Evolutionary conservation across 2,888 invertebrate genomes (phyloP).

Genomic region (Cephonodes hylas): DNA sequence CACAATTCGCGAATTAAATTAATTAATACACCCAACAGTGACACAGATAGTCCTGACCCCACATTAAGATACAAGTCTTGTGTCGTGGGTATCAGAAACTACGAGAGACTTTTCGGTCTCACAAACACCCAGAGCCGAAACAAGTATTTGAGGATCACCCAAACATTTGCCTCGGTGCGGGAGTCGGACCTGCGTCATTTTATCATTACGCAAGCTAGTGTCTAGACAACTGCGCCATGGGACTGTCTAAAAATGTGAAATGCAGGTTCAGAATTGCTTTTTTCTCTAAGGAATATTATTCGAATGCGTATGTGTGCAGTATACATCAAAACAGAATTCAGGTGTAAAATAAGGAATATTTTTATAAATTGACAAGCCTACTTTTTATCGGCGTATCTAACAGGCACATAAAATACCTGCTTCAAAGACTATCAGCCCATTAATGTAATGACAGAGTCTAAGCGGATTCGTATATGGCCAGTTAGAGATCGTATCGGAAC

Average conservation of each 20-base stretch:
- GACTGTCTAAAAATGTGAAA: no score
- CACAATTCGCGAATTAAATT: no score
- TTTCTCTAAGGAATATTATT: no score
- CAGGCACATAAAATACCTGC: background rate
- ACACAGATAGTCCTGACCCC: background rate
- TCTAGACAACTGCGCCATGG: no score
- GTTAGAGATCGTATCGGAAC: conserved; percentile 42
- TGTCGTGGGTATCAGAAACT: background rate
- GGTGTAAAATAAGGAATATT: background rate
- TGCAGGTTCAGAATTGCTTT: no score
- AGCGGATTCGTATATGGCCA: conserved; percentile 30
- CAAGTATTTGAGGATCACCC: no score
- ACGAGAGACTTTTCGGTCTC: background rate
- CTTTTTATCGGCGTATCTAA: background rate
- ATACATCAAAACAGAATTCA: background rate
- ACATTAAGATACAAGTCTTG: no score
- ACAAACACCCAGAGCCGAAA: background rate
- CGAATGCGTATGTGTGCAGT: no score
- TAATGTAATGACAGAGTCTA: conserved; percentile 40
- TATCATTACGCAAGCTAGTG: no score
- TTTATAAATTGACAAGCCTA: background rate
- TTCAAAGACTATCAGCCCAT: conserved; percentile 6
- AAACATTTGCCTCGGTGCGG: background rate
- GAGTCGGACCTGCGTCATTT: background rate
- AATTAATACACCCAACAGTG: background rate